Evolutionary conservation across 2,888 invertebrate species (phyloP), one percentile per base, ranked within the genome.

Genomic region (Lasioglossum marginatum): DNA sequence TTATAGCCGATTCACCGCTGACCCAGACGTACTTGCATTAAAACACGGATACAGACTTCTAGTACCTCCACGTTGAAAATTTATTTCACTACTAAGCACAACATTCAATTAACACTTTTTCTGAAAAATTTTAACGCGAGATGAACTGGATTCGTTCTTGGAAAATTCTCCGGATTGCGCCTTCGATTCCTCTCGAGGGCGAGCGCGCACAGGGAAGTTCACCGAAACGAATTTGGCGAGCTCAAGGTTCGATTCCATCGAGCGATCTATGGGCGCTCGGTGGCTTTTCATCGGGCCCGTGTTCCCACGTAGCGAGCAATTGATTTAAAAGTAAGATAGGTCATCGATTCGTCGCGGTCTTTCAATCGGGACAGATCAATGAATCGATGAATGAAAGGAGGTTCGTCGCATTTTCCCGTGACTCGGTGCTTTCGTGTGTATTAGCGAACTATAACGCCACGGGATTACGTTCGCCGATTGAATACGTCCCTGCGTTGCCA

Each of bases 301-400:
- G 79, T 83, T 89, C 85, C 86, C 87, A 90, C 88, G 86, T 91
- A 88, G 79, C 87, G 82, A 86, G 85, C 89, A 88, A 92, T 91
- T 92, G 92, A 92, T 91, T 92, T 88, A 89, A 91, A 92, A 91
- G 87, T 91, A 90, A 88, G 91, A 88, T 91, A 89, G 88, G 87
- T 89, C 87, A 89, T 91, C 86, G 91, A 91, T 89, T 90, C 86
- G 84, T 82, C 84, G 73, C 79, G 83, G 73, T 72, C 81, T 83
- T 77, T 78, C 78, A 83, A 83, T 87, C 79, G 68, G 23, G 78
- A 76, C 68, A 70, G 81, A 78, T 80, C 78, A 80, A 87, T 80
- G 79, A 82, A 78, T 80, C 87, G 77, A 68, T 73, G 82, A 66
- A 76, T 80, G 71, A 79, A 83, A 82, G 66, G 77, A 16, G 27